Conservation (phyloP, 2,888 invertebrate species). For the Agrochola circellaris region DNA sequence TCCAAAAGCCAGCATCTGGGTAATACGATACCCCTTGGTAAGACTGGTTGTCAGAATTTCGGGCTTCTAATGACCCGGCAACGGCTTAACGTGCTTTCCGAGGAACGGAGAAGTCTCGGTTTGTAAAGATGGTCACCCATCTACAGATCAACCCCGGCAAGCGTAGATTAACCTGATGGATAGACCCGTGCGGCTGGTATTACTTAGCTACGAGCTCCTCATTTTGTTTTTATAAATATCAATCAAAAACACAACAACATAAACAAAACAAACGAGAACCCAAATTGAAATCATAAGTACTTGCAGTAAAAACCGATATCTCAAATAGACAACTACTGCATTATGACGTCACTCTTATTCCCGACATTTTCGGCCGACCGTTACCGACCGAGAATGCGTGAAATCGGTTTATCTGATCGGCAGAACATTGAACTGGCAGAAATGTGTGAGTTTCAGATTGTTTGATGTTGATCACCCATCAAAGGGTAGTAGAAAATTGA, state of each 20-base stretch:
- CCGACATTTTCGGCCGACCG: slow-evolving; percentile 32
- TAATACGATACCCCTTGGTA: too few relatives aligned
- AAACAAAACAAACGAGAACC: not conserved
- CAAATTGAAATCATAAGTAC: too few relatives aligned
- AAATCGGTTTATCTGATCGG: slow-evolving; percentile 62
- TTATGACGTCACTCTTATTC: slow-evolving; percentile 34
- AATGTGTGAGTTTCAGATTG: slow-evolving; percentile 48
- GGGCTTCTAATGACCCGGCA: too few relatives aligned
- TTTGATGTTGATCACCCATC: slow-evolving; percentile 55
- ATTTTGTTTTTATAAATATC: not conserved
- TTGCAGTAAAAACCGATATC: not conserved
- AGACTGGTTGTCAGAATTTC: too few relatives aligned
- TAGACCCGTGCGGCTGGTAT: too few relatives aligned
- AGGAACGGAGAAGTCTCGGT: too few relatives aligned
- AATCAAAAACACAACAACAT: not conserved
- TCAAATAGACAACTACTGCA: not conserved
- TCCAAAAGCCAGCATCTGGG: too few relatives aligned
- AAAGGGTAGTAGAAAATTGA: slow-evolving; percentile 49
- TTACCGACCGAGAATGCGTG: slow-evolving; percentile 48
- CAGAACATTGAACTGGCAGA: slow-evolving; percentile 37
- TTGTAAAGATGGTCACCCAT: too few relatives aligned
- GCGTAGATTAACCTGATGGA: too few relatives aligned
- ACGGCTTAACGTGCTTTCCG: too few relatives aligned
- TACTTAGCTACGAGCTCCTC: too few relatives aligned
- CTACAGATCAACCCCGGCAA: too few relatives aligned